phyloP scores from a whole-genome alignment of 2,888 invertebrate species.

The Melieria omissa region DNA sequence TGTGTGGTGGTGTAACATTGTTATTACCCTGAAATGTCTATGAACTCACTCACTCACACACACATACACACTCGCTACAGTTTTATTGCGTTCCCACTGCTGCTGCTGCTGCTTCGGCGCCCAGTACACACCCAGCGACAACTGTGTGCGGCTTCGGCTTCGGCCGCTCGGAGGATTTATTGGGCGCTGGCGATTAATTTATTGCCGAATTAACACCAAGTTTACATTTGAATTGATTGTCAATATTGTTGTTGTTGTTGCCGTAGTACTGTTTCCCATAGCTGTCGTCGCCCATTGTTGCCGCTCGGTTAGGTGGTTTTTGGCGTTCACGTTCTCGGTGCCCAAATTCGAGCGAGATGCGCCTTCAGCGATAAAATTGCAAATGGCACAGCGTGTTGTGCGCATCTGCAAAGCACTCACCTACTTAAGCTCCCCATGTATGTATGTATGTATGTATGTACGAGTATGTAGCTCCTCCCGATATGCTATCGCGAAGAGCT shows the following conservation, averaged over 20 bases:
- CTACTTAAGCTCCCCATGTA: not conserved
- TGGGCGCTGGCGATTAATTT: conserved; percentile 41
- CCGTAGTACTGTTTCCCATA: no score
- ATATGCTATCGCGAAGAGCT: not conserved
- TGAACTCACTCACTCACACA: not conserved
- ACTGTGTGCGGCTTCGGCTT: not conserved
- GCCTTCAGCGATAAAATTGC: conserved; percentile 30
- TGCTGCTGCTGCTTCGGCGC: no score
- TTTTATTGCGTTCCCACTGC: no score
- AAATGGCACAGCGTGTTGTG: conserved; percentile 15
- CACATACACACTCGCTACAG: not conserved
- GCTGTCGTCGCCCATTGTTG: no score
- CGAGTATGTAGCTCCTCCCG: not conserved
- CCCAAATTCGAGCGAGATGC: not conserved
- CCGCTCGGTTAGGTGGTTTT: no score
- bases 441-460: not conserved
- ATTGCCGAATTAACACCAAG: conserved; percentile 42
- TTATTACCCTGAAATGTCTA: no score
- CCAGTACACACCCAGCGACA: no score
- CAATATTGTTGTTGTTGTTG: not conserved
- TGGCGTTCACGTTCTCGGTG: no score
- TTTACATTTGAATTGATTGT: conserved; percentile 30
- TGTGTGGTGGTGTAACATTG: no score
- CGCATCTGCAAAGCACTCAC: not conserved
- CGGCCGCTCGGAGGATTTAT: conserved; percentile 39